Evolutionary conservation across 53 echinoderm and acorn worm genomes (phyloP), one percentile per base, ranked within the genome.

Genomic region (Astropecten irregularis): DNA sequence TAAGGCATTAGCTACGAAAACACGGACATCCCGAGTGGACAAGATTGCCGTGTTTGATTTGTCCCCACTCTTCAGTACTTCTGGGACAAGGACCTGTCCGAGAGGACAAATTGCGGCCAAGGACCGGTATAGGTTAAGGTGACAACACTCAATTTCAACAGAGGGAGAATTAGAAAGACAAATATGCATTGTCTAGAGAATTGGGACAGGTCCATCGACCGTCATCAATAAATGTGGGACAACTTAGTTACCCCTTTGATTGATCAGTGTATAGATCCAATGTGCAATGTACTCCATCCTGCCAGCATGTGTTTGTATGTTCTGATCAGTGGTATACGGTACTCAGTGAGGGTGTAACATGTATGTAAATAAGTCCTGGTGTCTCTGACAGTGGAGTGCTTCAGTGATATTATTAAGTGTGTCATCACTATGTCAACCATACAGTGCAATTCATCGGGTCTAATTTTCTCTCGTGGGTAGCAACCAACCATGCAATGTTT

Each of bases 161-260:
- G 54, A 0, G 8, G 25, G 54, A 26, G 3, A 54, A 22, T 23
- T 0, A 7, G n/a, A 9, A 54, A 21, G 54, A 51, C 0, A 51
- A 51, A n/a, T n/a, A 51, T 26, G 25, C 54, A 8, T 51, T 58
- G 59, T 58, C 30, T 25, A 11, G 6, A 31, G 14, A 71, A 53
- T 34, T 20, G 22, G 50, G 32, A 71, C 33, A 49, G 10, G 52
- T 50, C 48, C n/a, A n/a, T n/a, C n/a, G n/a, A n/a, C n/a, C 51
- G 32, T 51, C 13, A 33, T 51, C 8, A 16, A 4, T 32, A 71
- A 31, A 71, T 48, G 49, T 71, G 52, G 71, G 71, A 71, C 71
- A 71, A 71, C 52, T 70, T 32, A 71, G 71, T 71, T 37, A 31
- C 50, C n/a, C n/a, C n/a, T 52, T 18, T 71, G 71, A 71, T 71